A percentile compares a stretch with the other conserved stretches of the same genome.
Evolutionary conservation across 2,113 vertebrate species (phyloP).

Genomic region (Gadus macrocephalus): DNA sequence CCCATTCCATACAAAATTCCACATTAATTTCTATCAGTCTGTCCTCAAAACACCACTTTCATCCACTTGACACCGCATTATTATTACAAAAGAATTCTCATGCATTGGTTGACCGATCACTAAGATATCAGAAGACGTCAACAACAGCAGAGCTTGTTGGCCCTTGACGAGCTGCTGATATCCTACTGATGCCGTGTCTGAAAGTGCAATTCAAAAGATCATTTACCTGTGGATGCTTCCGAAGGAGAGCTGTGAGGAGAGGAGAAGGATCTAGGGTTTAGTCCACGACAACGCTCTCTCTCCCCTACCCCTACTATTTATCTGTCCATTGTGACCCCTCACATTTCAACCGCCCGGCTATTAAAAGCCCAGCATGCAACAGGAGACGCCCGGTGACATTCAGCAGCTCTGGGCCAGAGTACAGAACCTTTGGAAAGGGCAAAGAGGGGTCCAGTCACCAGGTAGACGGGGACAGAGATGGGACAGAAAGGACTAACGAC

Average conservation of each 20-base stretch:
- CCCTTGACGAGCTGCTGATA: too few species aligned
- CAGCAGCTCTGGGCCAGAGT: slow-evolving; percentile 49
- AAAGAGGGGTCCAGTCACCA: slow-evolving; percentile 31
- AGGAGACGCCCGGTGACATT: slow-evolving; percentile 71
- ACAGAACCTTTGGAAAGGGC: slow-evolving; percentile 52
- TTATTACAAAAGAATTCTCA: too few species aligned
- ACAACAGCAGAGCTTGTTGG: too few species aligned
- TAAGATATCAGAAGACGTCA: too few species aligned
- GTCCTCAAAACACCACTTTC: too few species aligned
- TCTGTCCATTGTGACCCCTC: slow-evolving; percentile 75
- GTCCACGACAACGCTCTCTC: slow-evolving; percentile 53
- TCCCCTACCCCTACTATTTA: slow-evolving; percentile 64
- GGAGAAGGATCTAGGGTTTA: slow-evolving; percentile 55
- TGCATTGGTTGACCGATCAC: too few species aligned
- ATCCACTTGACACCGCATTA: too few species aligned
- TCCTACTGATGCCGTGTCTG: too few species aligned
- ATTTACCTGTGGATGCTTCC: not conserved
- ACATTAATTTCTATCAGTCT: too few species aligned
- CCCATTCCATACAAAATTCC: too few species aligned
- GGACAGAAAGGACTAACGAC: too few species aligned
- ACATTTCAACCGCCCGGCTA: slow-evolving; percentile 74
- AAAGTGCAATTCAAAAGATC: not conserved
- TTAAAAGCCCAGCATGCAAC: slow-evolving; percentile 71
- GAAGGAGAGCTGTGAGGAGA: slow-evolving; percentile 49
- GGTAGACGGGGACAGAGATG: too few species aligned